phyloP scores from a whole-genome alignment of 2,113 vertebrate genomes.

The Catharus minimus region DNA sequence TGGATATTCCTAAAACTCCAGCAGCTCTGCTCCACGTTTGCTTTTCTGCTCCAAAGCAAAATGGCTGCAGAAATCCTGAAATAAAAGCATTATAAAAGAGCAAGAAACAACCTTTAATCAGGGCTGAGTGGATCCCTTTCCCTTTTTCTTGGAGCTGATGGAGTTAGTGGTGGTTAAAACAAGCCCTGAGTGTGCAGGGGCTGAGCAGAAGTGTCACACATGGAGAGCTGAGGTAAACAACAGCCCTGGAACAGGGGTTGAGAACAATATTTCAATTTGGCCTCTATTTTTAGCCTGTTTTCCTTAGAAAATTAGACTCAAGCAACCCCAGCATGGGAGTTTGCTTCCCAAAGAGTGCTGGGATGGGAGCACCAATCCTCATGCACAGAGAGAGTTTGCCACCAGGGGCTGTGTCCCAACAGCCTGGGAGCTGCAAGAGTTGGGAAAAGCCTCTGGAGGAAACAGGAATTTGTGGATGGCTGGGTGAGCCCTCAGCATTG shows the following conservation, averaged over 20 bases:
- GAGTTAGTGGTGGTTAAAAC: neutral
- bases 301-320: neutral
- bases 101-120: neutral
- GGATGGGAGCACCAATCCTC: neutral
- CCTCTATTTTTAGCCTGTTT: neutral
- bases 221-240: accelerated
- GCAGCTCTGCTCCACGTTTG: neutral
- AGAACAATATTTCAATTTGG: neutral
- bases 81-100: neutral
- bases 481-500: accelerated
- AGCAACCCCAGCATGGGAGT: neutral
- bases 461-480: accelerated
- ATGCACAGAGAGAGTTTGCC: no score
- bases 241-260: neutral
- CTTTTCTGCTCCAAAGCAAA: neutral
- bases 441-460: neutral
- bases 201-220: accelerated
- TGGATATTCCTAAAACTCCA: neutral
- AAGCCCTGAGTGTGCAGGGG: accelerated
- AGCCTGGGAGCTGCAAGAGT: accelerated
- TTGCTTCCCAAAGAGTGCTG: neutral
- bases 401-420: neutral
- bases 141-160: neutral
- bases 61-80: neutral
- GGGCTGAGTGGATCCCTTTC: neutral